Base-by-base conservation (phyloP, 2,888 invertebrate species). In the Campaea margaritaria region DNA sequence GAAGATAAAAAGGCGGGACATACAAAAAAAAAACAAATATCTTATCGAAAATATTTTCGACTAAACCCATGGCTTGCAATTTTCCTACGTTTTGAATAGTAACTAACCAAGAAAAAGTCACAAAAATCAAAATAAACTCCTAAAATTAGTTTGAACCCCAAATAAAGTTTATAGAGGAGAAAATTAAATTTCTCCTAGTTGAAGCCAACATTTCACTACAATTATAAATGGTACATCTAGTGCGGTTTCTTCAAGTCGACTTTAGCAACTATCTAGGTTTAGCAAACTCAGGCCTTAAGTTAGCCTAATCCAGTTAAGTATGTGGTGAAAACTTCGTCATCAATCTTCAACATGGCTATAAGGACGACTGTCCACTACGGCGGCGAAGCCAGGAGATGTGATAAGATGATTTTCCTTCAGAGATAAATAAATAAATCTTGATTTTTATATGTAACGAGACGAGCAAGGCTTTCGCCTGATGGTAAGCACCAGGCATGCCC, bases 181-280 rank as follows among this genome's bases (percentile, higher is more conserved):
- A 57, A 57, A 49, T 57, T 57, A 50, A 45, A 44, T 42, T 42
- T 43, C 42, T 42, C 31, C 43, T 49, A 53, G n/a, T 48, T 31
- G 16, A 53, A 48, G 53, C 49, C 49, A 49, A 49, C 53, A 59
- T 43, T 46, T 58, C 42, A 38, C 34, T 31, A 15, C 41, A 49
- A 53, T 58, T 44, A 53, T 49, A n/a, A n/a, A n/a, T n/a, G n/a
- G n/a, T n/a, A n/a, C n/a, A n/a, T 53, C 52, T 41, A 13, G 47
- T 46, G 49, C 21, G 49, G 58, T 48, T 53, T 49, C 48, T 42
- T 2, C 13, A 28, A 41, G 45, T 41, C 46, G 28, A 58, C 47
- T 43, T 12, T 47, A 50, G 36, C 43, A 53, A 62, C 57, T 62
- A 57, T 54, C 50, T 49, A 27, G 42, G 48, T 52, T 15, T 48